These are phyloP conservation scores for Prorops nasuta DNA, from an alignment of 1,140 invertebrate species.

Conservation along the genomic window DNA sequence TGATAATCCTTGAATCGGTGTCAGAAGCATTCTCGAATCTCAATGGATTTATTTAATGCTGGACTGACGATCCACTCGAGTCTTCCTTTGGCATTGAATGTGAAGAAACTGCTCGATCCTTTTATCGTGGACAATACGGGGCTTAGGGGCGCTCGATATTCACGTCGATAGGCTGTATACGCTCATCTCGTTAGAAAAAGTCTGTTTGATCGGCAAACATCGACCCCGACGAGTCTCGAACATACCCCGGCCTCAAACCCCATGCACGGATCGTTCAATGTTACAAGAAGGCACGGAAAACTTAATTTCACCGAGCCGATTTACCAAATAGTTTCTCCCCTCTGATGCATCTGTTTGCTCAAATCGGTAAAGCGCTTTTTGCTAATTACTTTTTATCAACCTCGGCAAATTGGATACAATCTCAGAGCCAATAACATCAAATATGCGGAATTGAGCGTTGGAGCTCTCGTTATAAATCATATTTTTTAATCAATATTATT, in stretches of 20 bases:
- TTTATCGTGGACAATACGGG: conserved; percentile 32
- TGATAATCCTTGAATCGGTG: conserved; percentile 32
- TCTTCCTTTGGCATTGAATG: conserved; percentile 5
- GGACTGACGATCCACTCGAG: background rate
- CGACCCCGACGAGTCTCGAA: background rate
- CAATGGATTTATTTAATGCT: conserved; percentile 18
- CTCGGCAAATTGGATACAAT: no score
- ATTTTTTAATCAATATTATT: no score
- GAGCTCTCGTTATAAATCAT: no score
- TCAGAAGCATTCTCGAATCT: conserved; percentile 26
- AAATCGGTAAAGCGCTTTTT: background rate
- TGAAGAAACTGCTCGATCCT: conserved; percentile 19
- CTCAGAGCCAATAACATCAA: no score
- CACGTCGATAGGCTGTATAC: conserved; percentile 30
- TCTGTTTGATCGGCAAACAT: conserved; percentile 42
- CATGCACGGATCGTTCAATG: no score
- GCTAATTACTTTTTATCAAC: conserved; percentile 5
- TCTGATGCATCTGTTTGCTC: background rate
- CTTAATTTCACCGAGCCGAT: background rate
- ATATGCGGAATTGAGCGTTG: no score
- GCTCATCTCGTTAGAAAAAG: conserved; percentile 39
- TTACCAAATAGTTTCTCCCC: background rate
- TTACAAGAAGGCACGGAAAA: no score
- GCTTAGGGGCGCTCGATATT: conserved; percentile 37
- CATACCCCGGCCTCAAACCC: no score